These are phyloP conservation scores for Tenodera sinensis DNA, from an alignment of 2,888 invertebrate genomes.

Conservation along the genomic window DNA sequence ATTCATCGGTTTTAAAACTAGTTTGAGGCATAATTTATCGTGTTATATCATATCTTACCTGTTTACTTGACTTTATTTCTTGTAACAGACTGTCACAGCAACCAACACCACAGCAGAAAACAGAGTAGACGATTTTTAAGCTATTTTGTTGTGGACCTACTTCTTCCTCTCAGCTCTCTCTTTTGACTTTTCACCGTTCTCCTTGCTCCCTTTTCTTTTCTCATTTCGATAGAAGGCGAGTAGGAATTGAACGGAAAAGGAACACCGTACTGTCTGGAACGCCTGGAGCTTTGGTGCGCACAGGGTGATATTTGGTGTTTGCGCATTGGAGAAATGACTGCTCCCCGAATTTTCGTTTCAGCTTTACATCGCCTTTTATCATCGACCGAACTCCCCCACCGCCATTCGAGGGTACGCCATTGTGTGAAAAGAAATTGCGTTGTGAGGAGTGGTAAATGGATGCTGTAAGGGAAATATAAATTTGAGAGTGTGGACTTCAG, in stretches of 20 bases:
- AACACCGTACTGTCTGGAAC: background rate
- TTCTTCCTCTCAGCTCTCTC: slow-evolving; percentile 50
- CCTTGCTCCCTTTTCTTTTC: slow-evolving; percentile 37
- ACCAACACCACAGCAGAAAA: slow-evolving; percentile 26
- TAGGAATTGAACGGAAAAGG: slow-evolving; percentile 17
- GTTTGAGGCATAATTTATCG: background rate
- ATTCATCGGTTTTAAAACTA: slow-evolving; percentile 5
- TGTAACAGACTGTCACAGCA: slow-evolving; percentile 21
- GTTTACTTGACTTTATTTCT: background rate
- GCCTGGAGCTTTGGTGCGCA: slow-evolving; percentile 8
- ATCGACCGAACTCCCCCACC: background rate
- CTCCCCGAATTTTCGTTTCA: slow-evolving; percentile 18
- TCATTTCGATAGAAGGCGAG: slow-evolving; percentile 25
- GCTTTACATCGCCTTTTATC: slow-evolving; percentile 3
- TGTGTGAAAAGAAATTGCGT: slow-evolving; percentile 16
- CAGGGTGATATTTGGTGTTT: background rate
- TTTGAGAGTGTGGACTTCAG: background rate
- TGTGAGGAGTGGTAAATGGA: background rate
- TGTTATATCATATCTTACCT: slow-evolving; percentile 23
- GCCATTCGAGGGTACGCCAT: slow-evolving; percentile 19
- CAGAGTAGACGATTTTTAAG: slow-evolving; percentile 31
- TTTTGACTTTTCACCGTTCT: slow-evolving; percentile 36
- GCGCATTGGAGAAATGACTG: slow-evolving; percentile 11
- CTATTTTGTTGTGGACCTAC: slow-evolving; percentile 42
- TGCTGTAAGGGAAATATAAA: background rate